Evolutionary conservation across 2,888 invertebrate genomes (phyloP), one percentile per base, ranked within the genome.

Genomic region (Ochropleura plecta): DNA sequence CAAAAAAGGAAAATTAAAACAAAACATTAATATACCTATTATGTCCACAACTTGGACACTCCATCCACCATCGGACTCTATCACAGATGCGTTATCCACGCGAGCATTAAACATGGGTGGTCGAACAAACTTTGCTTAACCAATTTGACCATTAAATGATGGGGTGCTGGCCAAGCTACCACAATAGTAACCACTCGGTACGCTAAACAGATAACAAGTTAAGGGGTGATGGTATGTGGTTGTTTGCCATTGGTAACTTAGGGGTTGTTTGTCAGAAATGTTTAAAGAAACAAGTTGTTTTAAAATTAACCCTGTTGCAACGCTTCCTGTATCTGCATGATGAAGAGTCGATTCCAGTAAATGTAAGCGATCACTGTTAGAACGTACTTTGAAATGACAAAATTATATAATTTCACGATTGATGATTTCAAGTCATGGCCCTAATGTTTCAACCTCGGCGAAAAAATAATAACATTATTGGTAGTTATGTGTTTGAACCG

Each of bases 121-220:
- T 88, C 83, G 74, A 49, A 66, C 75, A 79, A 88, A 85, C 89
- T 89, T 88, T 90, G 86, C 73, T 66, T 69, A 69, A 65, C 75
- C 20, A 16, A 78, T 84, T 84, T 81, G 72, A 66, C 0, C 49
- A 73, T 76, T 85, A 87, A 90, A 90, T 89, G 84, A 91, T 88
- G 86, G 86, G 86, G 82, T 86, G 76, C 71, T 73, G 51, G 70
- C 57, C 74, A 46, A 20, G 42, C 63, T 75, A 63, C 81, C 42
- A 51, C 46, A 18, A 55, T 51, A 78, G 71, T 57, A 70, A 83
- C 69, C 73, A 70, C 55, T 81, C 66, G 62, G 51, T 60, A 49
- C 69, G 59, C 68, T 76, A 73, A 81, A 65, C 46, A 76, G 70
- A 64, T 81, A 72, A 70, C 83, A 55, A 67, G 79, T 83, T 66